Base-by-base conservation (phyloP, 35 echinoderm and acorn worm species). In the Apostichopus parvimensis region DNA sequence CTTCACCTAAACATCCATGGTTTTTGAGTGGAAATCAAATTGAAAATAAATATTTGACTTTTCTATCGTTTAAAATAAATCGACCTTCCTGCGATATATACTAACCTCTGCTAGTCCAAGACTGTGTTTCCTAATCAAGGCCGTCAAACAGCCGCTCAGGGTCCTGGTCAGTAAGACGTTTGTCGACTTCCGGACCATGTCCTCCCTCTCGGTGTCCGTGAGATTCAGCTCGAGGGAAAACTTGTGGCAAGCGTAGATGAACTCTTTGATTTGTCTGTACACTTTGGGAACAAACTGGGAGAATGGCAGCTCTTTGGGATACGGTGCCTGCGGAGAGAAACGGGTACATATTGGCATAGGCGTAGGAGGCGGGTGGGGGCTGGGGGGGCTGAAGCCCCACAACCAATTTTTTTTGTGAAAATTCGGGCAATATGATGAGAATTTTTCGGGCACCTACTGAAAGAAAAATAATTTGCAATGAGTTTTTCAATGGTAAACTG, bases 201-300 rank as follows among this genome's bases (percentile, higher is more conserved):
- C 95, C 24, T 99, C 97, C 58, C 93, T 71, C 78, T 96, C 95
- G 12, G 93, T 96, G 66, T 99, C 93, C 8, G 93, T 94, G 73
- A 96, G 89, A 66, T 99, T 95, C 6, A 96, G 87, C 57, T 96
- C 95, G 79, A 96, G 93, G 15, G 97, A 99, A 79, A 99, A 99
- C 89, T 99, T 99, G 60, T 96, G 95, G 78, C 97, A 99, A 14
- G 97, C 97, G 78, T 99, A 99, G 89, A 99, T 99, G 88, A 99
- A 99, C 81, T 99, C 97, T 71, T 99, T 99, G 88, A 99, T 96
- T 78, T 99, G 95, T 23, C 79, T 60, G 89, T 99, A 99, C 9
- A 95, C 93, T 73, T 92, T 94, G 12, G 97, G 94, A 14, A 98
- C 97, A 95, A 96, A 99, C 78, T 94, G 93, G 4, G 97, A 99